These are phyloP conservation scores for Phylloscopus whistleri DNA, from an alignment of 2,113 vertebrate genomes.

Conservation along the genomic window DNA sequence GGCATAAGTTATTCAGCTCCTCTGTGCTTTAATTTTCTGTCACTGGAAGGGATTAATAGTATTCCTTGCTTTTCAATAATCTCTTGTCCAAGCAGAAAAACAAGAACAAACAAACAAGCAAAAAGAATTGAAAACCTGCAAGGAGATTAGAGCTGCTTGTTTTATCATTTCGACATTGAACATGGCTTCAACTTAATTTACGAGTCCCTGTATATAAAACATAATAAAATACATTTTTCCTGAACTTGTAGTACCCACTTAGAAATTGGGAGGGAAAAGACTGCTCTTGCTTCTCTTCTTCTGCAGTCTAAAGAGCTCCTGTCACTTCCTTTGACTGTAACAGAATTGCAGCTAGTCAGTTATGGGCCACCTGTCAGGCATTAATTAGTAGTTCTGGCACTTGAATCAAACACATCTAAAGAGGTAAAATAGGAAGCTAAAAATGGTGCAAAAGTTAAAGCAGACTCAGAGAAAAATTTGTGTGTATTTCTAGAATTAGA, in stretches of 20 bases:
- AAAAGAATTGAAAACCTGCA: not conserved
- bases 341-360: not conserved
- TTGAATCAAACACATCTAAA: not conserved
- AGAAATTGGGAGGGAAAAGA: not conserved
- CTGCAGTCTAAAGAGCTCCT: not conserved
- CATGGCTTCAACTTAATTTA: not conserved
- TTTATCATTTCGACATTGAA: not conserved
- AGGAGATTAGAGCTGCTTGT: not conserved
- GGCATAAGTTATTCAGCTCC: not conserved
- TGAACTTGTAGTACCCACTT: not conserved
- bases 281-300: not conserved
- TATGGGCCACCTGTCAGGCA: not conserved
- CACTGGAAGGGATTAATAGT: not conserved
- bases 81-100: not conserved
- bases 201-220: not conserved
- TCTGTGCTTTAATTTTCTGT: not conserved
- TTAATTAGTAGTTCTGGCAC: not conserved
- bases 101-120: not conserved
- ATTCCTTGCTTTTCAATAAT: not conserved
- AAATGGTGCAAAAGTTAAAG: not conserved
- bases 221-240: not conserved
- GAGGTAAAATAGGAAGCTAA: not conserved
- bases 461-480: not conserved
- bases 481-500: not conserved
- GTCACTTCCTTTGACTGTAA: not conserved